Evolutionary conservation across 2,113 vertebrate genomes (phyloP).

Genomic region (Amphiprion ocellaris): DNA sequence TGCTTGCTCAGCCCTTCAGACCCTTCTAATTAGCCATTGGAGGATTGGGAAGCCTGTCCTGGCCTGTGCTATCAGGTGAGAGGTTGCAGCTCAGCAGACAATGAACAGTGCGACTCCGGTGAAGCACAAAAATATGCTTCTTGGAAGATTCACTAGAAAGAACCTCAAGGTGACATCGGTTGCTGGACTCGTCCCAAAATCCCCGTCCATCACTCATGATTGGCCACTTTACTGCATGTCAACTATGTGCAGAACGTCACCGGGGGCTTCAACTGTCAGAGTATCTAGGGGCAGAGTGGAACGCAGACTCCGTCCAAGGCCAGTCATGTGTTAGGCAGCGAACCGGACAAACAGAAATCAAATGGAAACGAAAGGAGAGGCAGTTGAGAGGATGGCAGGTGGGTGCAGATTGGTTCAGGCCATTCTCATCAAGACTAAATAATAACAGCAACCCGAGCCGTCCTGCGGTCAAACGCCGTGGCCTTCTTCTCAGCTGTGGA

Average conservation of each 20-base stretch:
- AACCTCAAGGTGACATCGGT: slow-evolving; percentile 9
- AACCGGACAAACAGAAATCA: slow-evolving; percentile 22
- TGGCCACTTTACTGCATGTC: not conserved
- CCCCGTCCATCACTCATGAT: not conserved
- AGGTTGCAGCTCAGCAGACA: slow-evolving; percentile 28
- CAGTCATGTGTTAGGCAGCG: slow-evolving; percentile 18
- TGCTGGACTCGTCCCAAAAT: not conserved
- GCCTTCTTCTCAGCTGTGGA: slow-evolving; percentile 54
- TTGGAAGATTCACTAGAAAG: slow-evolving; percentile 16
- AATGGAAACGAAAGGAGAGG: slow-evolving; percentile 16
- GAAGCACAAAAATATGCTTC: slow-evolving; percentile 39
- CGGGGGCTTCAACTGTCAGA: slow-evolving; percentile 31
- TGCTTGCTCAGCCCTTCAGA: slow-evolving; percentile 41
- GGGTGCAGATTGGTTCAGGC: slow-evolving; percentile 16
- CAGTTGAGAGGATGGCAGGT: slow-evolving; percentile 22
- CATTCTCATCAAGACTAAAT: slow-evolving; percentile 48
- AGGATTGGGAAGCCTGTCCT: slow-evolving; percentile 33
- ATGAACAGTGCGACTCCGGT: slow-evolving; percentile 15
- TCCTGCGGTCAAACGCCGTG: slow-evolving; percentile 42
- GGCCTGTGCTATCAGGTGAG: slow-evolving; percentile 51
- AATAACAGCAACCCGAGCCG: slow-evolving; percentile 63
- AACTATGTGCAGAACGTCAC: slow-evolving; percentile 30
- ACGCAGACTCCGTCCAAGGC: slow-evolving; percentile 28
- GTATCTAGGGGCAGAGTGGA: slow-evolving; percentile 16
- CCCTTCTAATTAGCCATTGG: slow-evolving; percentile 57